Base-by-base conservation (phyloP, 2,888 invertebrate genomes). In the Hofmannophila pseudospretella region DNA sequence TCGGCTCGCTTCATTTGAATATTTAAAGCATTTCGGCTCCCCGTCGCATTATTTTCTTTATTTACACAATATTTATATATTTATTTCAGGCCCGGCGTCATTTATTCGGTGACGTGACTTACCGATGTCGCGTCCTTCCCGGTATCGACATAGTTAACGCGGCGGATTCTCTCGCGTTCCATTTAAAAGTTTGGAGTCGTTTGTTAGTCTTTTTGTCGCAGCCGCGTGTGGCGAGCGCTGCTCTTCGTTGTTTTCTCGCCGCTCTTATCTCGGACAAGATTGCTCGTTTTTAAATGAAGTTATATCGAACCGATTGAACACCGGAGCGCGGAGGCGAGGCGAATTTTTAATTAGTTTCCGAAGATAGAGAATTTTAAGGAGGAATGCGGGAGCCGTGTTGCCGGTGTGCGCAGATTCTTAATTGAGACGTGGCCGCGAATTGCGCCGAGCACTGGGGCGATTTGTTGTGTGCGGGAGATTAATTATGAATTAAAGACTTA, bases 261-360 rank as follows among this genome's bases (percentile, higher is more conserved):
- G 72, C 58, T 54, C 77, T 86, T 85, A 84, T 85, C 84, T 80
- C 66, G 59, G 72, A 82, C 85, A 84, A 85, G 84, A 84, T 84
- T 81, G 81, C 81, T 80, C 80, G 78, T 84, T 81, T 86, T 82
- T 82, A 84, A 85, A 86, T 86, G 81, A 86, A 86, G 86, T 85
- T 85, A 86, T 85, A 86, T 79, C 77, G 77, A 67, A 73, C 62
- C 80, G 84, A 79, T 82, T 82, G 79, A 79, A 79, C 81, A 79
- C 65, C 71, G 67, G 67, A 64, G 74, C 63, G 73, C 62, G 73
- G 64, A 75, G 81, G 76, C 77, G 80, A 76, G 63, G 80, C 84
- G 84, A 84, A 85, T 85, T 85, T 85, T 85, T 86, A 86, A 86
- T 85, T 86, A 86, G 85, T 85, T 84, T 82, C 82, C 85, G 74